These are phyloP conservation scores for Sarotherodon lohbergeri DNA, from an alignment of 2,113 vertebrate genomes.

Conservation along the genomic window DNA sequence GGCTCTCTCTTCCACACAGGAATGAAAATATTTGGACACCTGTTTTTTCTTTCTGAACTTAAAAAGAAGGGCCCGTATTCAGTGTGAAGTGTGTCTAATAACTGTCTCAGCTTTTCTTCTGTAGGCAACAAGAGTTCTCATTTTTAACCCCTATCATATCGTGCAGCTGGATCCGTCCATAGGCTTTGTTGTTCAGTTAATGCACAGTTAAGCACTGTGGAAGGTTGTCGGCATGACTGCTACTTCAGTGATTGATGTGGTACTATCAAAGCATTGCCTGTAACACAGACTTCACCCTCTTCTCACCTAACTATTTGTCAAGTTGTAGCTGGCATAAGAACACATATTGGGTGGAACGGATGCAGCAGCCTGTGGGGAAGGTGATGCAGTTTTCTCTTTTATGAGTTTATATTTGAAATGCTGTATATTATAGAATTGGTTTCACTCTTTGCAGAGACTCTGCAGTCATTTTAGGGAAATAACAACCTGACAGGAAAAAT, in stretches of 20 bases:
- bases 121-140: neutral
- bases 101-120: neutral
- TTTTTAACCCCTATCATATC: slow-evolving; percentile 12
- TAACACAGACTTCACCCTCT: neutral
- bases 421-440: neutral
- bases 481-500: neutral
- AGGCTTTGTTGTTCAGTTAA: slow-evolving; percentile 13
- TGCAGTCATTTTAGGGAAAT: neutral
- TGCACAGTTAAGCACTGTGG: neutral
- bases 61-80: neutral
- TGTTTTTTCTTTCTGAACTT: slow-evolving; percentile 13
- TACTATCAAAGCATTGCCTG: slow-evolving; percentile 31
- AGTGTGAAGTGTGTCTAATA: neutral
- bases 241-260: slow-evolving; percentile 28
- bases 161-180: slow-evolving; percentile 6
- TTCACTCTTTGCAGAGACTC: neutral
- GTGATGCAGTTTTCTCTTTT: neutral
- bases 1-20: neutral
- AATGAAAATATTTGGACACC: slow-evolving; percentile 36
- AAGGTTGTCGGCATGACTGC: neutral
- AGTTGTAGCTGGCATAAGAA: neutral
- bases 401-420: neutral
- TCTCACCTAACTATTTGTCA: neutral
- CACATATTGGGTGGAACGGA: neutral
- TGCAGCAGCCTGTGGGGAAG: neutral